Evolutionary conservation across 1,140 invertebrate species (phyloP).

Genomic region (Cyclargus thomasi): DNA sequence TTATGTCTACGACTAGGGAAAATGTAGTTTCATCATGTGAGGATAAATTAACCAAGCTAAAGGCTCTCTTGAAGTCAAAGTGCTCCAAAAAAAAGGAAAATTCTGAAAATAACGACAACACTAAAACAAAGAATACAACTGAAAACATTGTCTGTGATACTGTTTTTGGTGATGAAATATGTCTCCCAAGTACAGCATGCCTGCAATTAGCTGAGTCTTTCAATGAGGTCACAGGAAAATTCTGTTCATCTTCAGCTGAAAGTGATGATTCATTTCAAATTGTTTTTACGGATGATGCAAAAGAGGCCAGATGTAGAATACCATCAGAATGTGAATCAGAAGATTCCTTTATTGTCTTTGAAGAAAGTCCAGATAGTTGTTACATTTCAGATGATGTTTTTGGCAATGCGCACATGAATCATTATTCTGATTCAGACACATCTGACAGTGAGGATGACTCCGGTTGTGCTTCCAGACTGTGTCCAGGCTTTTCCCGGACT

Average conservation of each 20-base stretch:
- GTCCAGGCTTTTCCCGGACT: constrained; percentile 46
- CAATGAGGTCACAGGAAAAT: constrained; percentile 55
- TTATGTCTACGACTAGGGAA: constrained; percentile 24
- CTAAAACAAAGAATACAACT: constrained; percentile 7
- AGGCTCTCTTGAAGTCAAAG: constrained; percentile 39
- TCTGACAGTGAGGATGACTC: constrained; percentile 51
- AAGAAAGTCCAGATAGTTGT: constrained; percentile 57
- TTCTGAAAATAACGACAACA: constrained; percentile 23
- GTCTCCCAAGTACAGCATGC: constrained; percentile 22
- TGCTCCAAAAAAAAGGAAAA: constrained; percentile 32
- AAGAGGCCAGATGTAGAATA: constrained; percentile 27
- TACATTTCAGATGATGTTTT: constrained; percentile 61
- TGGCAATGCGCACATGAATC: constrained; percentile 33
- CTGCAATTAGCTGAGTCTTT: constrained; percentile 37
- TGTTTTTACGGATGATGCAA: constrained; percentile 49
- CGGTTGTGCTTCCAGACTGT: constrained; percentile 40
- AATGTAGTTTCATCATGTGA: constrained; percentile 51
- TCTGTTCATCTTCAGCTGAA: constrained; percentile 45
- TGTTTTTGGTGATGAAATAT: constrained; percentile 32
- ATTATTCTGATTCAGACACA: constrained; percentile 35
- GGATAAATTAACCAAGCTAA: constrained; percentile 53
- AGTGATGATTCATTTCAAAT: constrained; percentile 68
- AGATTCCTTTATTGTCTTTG: constrained; percentile 64
- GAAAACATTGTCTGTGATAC: constrained; percentile 22
- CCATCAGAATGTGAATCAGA: constrained; percentile 64